A percentile compares a stretch with the other conserved stretches of the same genome.
phyloP scores from a whole-genome alignment of 2,113 vertebrate species.

The Limanda limanda region DNA sequence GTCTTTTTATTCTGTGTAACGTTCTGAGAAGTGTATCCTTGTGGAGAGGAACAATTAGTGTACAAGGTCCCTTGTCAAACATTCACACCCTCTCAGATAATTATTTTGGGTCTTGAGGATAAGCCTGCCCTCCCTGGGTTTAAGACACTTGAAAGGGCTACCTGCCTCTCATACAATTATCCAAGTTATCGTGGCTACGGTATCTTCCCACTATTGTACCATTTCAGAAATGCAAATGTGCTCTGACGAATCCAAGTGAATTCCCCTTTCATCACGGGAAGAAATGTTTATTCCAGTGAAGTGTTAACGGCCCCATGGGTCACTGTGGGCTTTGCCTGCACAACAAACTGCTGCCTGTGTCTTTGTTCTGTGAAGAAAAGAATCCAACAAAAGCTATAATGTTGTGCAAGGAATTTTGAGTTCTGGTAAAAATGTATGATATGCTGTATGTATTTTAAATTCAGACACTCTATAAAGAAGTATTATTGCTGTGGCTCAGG shows the following conservation, averaged over 20 bases:
- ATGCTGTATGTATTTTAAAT: neutral
- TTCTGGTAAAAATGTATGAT: no score
- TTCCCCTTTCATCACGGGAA: constrained; percentile 42
- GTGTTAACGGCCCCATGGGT: constrained; percentile 41
- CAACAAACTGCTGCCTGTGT: neutral
- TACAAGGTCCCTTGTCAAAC: constrained; percentile 67
- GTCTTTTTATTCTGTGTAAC: constrained; percentile 29
- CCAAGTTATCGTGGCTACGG: constrained; percentile 28
- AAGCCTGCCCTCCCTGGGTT: constrained; percentile 52
- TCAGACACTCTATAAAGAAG: neutral
- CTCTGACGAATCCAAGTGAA: constrained; percentile 48
- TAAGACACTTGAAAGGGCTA: constrained; percentile 35
- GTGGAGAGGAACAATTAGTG: constrained; percentile 61
- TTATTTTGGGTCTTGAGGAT: constrained; percentile 69
- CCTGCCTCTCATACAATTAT: constrained; percentile 53
- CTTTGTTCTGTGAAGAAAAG: constrained; percentile 6
- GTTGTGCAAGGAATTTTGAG: no score
- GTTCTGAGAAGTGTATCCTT: constrained; percentile 60
- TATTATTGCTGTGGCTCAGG: neutral
- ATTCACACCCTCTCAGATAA: constrained; percentile 49
- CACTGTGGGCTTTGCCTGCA: constrained; percentile 5
- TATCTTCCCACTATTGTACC: constrained; percentile 33
- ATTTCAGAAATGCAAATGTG: constrained; percentile 64
- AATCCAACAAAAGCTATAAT: neutral
- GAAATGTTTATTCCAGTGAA: constrained; percentile 52